Base-by-base conservation (phyloP, 2,797 vertebrate species). In the Florisuga fusca region DNA sequence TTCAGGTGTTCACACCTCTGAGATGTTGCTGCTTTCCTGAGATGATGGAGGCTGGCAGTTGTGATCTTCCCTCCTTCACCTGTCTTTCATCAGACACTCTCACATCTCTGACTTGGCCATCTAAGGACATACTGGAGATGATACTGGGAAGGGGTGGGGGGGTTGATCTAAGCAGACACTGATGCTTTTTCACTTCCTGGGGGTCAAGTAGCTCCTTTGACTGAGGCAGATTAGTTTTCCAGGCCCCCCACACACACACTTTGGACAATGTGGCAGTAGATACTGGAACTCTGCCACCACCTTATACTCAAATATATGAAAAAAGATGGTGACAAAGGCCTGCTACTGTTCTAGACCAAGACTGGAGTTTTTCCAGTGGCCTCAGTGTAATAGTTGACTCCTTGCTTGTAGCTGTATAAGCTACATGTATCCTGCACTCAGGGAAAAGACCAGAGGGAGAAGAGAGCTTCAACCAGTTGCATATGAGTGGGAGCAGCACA, bases 91-190 rank as follows among this genome's bases (percentile, higher is more conserved):
- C 43, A 55, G 50, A 43, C 43, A 26, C 46, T 77, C 45, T 81
- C 89, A 15, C 46, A 21, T 50, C 66, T 87, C 75, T 81, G 45
- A 38, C 41, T 21, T 31, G 41, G 72, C 57, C 22, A 25, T 19
- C 20, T 71, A 18, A 75, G 74, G 74, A 38, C 8, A 3, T 23
- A 13, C 12, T 62, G 7, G 33, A 43, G 4, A 31, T 50, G 74
- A 23, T 11, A n/a, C 5, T 10, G 23, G 62, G 69, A 54, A 71
- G 41, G 1, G 6, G 6, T 9, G 6, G 1, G 6, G 10, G 6
- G 2, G 2, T 17, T 33, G 53, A 8, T 38, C 45, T 74, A 53
- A 79, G 34, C 41, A 72, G 57, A 43, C 53, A 15, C 9, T 27
- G 12, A 10, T 79, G 53, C 64, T 84, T 11, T 26, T 82, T 45